Conservation (phyloP, 2,113 vertebrate species). For the Phylloscopus trochiloides region DNA sequence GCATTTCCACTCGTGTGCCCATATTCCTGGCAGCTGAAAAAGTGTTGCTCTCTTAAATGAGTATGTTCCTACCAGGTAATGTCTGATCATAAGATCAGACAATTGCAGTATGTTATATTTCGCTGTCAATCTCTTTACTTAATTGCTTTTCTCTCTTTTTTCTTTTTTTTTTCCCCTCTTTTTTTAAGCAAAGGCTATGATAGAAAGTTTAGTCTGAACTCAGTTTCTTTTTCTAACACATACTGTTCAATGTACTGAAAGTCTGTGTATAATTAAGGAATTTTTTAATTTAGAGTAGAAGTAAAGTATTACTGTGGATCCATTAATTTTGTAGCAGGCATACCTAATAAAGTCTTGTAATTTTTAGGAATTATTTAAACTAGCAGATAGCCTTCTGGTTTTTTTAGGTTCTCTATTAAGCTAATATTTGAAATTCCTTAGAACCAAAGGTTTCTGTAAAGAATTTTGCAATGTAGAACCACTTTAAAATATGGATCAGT, state of each 20-base stretch:
- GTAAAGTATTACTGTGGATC: background rate
- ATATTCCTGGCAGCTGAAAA: background rate
- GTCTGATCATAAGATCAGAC: background rate
- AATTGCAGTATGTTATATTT: background rate
- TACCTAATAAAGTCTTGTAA: background rate
- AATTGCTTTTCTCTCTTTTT: background rate
- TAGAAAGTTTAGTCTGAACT: background rate
- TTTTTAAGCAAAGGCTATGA: background rate
- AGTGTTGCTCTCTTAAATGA: background rate
- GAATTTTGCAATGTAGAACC: background rate
- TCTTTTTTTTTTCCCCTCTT: background rate
- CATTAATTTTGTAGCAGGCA: constrained; percentile 32
- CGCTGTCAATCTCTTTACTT: background rate
- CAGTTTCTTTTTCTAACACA: background rate
- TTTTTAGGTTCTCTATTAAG: background rate
- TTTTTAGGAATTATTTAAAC: background rate
- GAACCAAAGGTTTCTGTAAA: background rate
- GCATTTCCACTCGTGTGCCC: fast-evolving
- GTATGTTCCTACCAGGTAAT: background rate
- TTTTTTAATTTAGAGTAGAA: background rate
- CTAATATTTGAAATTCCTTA: background rate
- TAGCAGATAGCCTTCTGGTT: background rate
- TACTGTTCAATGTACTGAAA: background rate
- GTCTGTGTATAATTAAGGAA: background rate
- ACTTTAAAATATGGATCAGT: background rate